Conservation (phyloP, 2,797 vertebrate species). For the Tolypeutes matacus region DNA sequence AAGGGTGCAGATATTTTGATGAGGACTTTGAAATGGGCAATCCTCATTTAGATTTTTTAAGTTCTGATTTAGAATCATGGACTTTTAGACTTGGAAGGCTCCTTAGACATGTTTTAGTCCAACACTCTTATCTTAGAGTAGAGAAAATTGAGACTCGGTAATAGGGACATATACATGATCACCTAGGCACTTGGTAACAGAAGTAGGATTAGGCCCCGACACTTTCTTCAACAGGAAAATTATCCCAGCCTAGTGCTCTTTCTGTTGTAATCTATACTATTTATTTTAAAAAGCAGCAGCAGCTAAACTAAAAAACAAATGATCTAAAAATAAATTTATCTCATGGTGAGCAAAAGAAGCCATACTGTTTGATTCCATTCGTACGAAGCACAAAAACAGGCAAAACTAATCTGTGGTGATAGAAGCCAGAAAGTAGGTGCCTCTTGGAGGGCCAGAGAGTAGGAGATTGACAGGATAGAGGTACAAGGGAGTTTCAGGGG, state of each 20-base stretch:
- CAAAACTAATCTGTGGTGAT: neutral
- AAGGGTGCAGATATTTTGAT: neutral
- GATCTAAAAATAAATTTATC: neutral
- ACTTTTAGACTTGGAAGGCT: neutral
- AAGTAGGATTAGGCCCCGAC: neutral
- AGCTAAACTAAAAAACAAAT: neutral
- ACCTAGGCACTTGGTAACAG: neutral
- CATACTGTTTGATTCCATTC: neutral
- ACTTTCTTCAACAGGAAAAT: neutral
- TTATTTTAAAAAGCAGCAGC: constrained; percentile 38
- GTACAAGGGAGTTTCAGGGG: neutral
- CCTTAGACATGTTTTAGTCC: neutral
- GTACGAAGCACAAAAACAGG: neutral
- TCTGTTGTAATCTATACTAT: neutral
- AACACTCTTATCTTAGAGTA: neutral
- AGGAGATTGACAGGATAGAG: neutral
- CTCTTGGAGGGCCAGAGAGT: neutral
- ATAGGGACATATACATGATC: neutral
- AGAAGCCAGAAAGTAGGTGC: neutral
- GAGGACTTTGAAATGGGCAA: constrained; percentile 33
- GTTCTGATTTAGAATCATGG: constrained; percentile 39
- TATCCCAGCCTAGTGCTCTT: neutral
- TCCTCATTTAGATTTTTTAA: neutral
- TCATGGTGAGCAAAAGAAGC: neutral
- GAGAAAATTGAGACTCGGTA: neutral